Evolutionary conservation across 2,888 invertebrate genomes (phyloP), one percentile per base, ranked within the genome.

Genomic region (Tetheella fluctuosa): DNA sequence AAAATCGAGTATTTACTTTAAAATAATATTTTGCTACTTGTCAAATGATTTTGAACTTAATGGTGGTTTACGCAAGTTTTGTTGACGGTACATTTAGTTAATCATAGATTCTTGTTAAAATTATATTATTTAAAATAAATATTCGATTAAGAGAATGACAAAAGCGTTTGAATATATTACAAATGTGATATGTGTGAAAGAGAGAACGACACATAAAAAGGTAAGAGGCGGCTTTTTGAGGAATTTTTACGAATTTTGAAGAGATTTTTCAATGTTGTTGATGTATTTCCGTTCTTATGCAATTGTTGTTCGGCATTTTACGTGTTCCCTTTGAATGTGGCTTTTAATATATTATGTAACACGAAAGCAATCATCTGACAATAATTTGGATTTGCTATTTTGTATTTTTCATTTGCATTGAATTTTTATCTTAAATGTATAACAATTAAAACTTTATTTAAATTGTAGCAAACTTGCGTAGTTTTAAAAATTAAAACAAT

Each of bases 331-430:
- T 17, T 61, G 59, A 61, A 67, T 67, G 67, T 70, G 67, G 72
- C 69, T 74, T 64, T 64, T 55, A 34, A 34, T 59, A 54, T 65
- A 64, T 25, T 4, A 25, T 63, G 48, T 70, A 52, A 23, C 39
- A 59, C 64, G 64, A 68, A 87, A 89, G 89, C 89, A 89, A 90
- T 89, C 69, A 69, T 81, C 68, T 70, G 90, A 90, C 89, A 90
- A 90, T 90, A 89, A 90, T 83, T 84, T 87, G 64, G 60, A 68
- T 66, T 79, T 76, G 67, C 68, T n/a, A 72, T 61, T 67, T 64
- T 62, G 54, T 63, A 65, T 39, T 39, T 0, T 65, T 65, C 2
- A 62, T 54, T 69, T 66, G 65, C 64, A 59, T 64, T 61, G 55
- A 23, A 15, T 15, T 39, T n/a, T n/a, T n/a, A n/a, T n/a, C n/a